Evolutionary conservation across 1,140 invertebrate genomes (phyloP), one percentile per base, ranked within the genome.

Genomic region (Leptinotarsa defecta): DNA sequence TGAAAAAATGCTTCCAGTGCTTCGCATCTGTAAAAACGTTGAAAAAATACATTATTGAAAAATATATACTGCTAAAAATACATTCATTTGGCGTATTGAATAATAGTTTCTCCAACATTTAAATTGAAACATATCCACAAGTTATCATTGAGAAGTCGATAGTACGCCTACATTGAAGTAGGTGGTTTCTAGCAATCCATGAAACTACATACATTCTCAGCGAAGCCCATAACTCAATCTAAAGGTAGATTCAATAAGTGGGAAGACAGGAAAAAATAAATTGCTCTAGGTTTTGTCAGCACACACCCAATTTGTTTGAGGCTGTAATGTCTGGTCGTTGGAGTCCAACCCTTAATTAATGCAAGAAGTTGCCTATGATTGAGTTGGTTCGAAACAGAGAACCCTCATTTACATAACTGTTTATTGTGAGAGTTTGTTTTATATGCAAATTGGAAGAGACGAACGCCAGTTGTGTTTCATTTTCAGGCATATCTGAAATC

Each of bases 381-480:
- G 52, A 57, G 52, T 57, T n/a, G 52, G 52, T 57, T 57, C 52
- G 13, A 57, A 57, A 57, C 52, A 57, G n/a, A n/a, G 52, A n/a
- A 57, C 52, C 11, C 52, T 57, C 52, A 57, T 57, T n/a, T 57
- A 57, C 52, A 57, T 57, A 57, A 57, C 15, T 57, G 52, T n/a
- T 57, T n/a, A 57, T 57, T n/a, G 15, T 57, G 8, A 8, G 34
- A 8, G 34, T 34, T 34, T 11, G 5, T 34, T 34, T 34, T 11
- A 34, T 34, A 8, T 34, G 52, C n/a, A 57, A 57, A 57, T 57
- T n/a, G 52, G n/a, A n/a, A 57, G 52, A 57, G 52, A 57, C n/a
- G 52, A 57, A 57, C 52, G 52, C 15, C 34, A 34, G 15, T 57
- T 15, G 52, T 13, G n/a, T 17, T n/a, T 4, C 49, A 52, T 15